Base-by-base conservation (phyloP, 2,888 invertebrate genomes). In the Tortrix viridana region DNA sequence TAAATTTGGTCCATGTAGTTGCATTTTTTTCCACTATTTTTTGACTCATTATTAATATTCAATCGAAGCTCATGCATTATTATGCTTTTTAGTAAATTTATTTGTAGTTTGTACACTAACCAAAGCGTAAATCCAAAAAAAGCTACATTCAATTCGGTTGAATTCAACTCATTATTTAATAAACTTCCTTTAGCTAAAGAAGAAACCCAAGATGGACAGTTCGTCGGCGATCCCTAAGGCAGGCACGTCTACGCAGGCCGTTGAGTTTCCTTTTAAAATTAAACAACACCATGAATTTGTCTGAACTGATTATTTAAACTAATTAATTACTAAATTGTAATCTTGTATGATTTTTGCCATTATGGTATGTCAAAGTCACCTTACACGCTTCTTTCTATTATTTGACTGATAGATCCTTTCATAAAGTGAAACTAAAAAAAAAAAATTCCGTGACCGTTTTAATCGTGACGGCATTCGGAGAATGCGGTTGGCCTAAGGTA, bases 171-270 rank as follows among this genome's bases (percentile, higher is more conserved):
- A 38, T 62, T 32, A 46, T 37, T 37, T 57, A 67, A 60, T 72
- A 59, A 65, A 74, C 68, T 81, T 81, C 80, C 77, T 78, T 73
- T 85, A 91, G 90, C 89, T 82, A 53, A 89, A 82, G 88, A 91
- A 91, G 88, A 90, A 88, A 80, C 74, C 74, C 70, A 89, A 88
- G 82, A 69, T 81, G 74, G 89, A 86, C 70, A 77, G 73, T 69
- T 68, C 82, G 60, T 69, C 78, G 67, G 73, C 76, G 66, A 68
- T 77, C 63, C 65, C 71, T 76, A 84, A 76, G 74, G 80, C 81
- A 70, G 84, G 82, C 73, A 70, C 84, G 69, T 84, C 89, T 72
- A 86, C 81, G 75, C 71, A 80, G 85, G 84, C 86, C 81, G 91
- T 91, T 89, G 89, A 89, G 89, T 88, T 74, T 79, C 76, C 77